A percentile compares a stretch with the other conserved stretches of the same genome.
Conservation (phyloP, 2,113 vertebrate genomes). For the Chauna torquata region DNA sequence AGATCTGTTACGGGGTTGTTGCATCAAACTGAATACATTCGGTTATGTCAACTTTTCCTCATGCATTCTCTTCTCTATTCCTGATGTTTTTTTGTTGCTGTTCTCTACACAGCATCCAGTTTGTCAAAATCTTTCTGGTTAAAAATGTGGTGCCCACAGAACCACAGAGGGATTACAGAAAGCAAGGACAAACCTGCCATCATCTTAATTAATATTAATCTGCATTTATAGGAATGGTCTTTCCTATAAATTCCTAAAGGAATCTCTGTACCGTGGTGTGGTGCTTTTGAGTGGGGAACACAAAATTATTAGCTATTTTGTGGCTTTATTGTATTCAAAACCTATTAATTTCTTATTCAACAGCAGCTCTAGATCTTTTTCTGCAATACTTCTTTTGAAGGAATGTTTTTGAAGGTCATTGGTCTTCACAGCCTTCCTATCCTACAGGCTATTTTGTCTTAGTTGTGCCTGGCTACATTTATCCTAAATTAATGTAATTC, state of each 20-base stretch:
- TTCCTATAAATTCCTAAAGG: not conserved
- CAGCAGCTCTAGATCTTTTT: not conserved
- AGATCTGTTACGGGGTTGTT: not conserved
- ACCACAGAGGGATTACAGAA: not conserved
- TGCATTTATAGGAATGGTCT: not conserved
- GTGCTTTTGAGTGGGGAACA: not conserved
- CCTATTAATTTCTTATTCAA: slow-evolving; percentile 2
- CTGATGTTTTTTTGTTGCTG: not conserved
- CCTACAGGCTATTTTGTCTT: not conserved
- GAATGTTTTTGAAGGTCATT: not conserved
- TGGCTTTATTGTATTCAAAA: not conserved
- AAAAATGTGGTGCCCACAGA: not conserved
- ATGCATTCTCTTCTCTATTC: not conserved
- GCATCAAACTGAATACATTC: not conserved
- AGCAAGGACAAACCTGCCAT: slow-evolving; percentile 8
- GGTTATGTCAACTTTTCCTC: not conserved
- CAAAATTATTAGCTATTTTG: not conserved
- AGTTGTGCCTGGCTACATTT: not conserved
- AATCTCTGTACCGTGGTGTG: not conserved
- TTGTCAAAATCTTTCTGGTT: not conserved
- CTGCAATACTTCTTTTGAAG: not conserved
- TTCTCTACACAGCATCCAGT: not conserved
- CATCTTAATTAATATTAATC: not conserved
- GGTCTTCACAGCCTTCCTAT: not conserved
- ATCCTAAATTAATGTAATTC: not conserved